These are phyloP conservation scores for Araneus ventricosus DNA, from an alignment of 1,140 invertebrate species.

Conservation along the genomic window DNA sequence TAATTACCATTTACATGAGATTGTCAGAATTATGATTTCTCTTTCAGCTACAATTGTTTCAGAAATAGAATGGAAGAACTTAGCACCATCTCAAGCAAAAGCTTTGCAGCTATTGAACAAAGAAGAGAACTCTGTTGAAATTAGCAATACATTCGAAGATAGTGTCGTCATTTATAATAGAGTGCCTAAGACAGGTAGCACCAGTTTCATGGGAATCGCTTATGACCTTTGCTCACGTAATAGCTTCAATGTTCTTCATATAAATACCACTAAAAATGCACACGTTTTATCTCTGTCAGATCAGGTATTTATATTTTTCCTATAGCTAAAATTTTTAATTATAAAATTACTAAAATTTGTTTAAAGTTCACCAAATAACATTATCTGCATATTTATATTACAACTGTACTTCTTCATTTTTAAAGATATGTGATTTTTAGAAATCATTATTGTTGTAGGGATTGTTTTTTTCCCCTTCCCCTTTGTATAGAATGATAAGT, in stretches of 20 bases:
- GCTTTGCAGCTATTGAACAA: constrained; percentile 52
- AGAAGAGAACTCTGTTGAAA: constrained; percentile 34
- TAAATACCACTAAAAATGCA: constrained; percentile 97
- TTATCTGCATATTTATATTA: too few species aligned
- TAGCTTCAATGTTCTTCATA: constrained; percentile 95
- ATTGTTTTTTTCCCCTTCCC: too few species aligned
- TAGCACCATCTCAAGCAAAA: constrained; percentile 49
- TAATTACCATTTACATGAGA: too few species aligned
- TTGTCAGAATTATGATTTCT: too few species aligned
- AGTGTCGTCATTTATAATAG: constrained; percentile 95
- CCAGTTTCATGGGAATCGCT: constrained; percentile 97
- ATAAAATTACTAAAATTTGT: too few species aligned
- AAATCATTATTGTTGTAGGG: too few species aligned
- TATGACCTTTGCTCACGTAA: constrained; percentile 97
- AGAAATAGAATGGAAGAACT: constrained; percentile 60
- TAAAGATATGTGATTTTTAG: too few species aligned
- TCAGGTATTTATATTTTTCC: constrained; percentile 84
- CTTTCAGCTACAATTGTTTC: constrained; percentile 52
- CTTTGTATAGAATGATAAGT: too few species aligned
- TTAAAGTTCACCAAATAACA: neutral
- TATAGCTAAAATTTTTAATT: neutral
- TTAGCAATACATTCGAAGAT: constrained; percentile 78
- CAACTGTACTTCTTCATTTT: too few species aligned
- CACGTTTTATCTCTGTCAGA: constrained; percentile 95
- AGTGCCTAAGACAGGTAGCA: constrained; percentile 99